phyloP scores from a whole-genome alignment of 1,140 invertebrate species.

The Sweltsa coloradensis region DNA sequence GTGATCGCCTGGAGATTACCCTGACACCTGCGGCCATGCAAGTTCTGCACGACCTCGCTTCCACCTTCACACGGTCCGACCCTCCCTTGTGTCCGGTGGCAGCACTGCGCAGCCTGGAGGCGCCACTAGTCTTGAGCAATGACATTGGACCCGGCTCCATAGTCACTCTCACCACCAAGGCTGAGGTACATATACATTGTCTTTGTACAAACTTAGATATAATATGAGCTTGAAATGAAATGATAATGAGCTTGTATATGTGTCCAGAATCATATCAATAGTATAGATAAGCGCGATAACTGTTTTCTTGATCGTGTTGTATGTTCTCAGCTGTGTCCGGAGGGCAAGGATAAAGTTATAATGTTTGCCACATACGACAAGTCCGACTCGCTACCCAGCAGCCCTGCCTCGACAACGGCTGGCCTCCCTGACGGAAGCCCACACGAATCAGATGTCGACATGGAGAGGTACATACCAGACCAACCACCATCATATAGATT shows the following conservation, averaged over 20 bases:
- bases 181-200: conserved; percentile 28
- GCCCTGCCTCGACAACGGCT: conserved; percentile 30
- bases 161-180: conserved; percentile 37
- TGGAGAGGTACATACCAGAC: conserved; percentile 24
- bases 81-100: conserved; percentile 9
- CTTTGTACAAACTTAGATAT: too few relatives aligned
- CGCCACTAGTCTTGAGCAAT: conserved; percentile 35
- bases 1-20: conserved; percentile 54
- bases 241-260: too few relatives aligned
- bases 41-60: conserved; percentile 44
- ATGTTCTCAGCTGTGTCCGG: conserved; percentile 15
- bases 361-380: conserved; percentile 39
- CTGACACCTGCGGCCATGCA: conserved; percentile 47
- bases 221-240: too few relatives aligned
- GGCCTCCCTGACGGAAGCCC: conserved; percentile 15
- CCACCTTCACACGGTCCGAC: conserved; percentile 29
- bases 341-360: conserved; percentile 35
- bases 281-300: too few relatives aligned
- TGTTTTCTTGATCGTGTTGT: background rate
- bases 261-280: too few relatives aligned
- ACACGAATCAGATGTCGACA: conserved; percentile 20
- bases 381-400: conserved; percentile 44
- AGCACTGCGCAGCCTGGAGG: conserved; percentile 22
- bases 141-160: conserved; percentile 43
- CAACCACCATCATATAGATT: too few relatives aligned